These are phyloP conservation scores for Drosophila eugracilis DNA, from an alignment of 1,140 invertebrate genomes.

Conservation along the genomic window DNA sequence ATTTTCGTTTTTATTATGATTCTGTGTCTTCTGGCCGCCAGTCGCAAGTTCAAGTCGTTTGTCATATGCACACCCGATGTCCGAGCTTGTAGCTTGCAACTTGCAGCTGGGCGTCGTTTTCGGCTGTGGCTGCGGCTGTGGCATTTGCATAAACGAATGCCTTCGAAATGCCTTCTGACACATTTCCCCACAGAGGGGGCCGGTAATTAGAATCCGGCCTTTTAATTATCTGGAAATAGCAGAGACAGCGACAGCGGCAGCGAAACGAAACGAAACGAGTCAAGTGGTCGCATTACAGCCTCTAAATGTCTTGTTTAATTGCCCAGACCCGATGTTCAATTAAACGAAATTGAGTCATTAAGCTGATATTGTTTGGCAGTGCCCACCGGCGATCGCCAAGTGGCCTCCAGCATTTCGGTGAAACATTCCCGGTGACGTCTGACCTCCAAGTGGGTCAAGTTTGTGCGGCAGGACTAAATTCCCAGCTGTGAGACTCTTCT, in stretches of 20 bases:
- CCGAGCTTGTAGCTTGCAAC: too few species aligned
- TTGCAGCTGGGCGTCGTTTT: conserved; percentile 46
- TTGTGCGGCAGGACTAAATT: neutral
- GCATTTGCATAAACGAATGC: conserved; percentile 82
- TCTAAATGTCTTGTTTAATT: conserved; percentile 77
- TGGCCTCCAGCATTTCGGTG: conserved; percentile 2
- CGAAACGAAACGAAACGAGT: conserved; percentile 17
- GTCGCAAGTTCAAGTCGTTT: conserved; percentile 79
- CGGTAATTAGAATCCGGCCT: conserved; percentile 67
- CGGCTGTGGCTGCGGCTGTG: too few species aligned
- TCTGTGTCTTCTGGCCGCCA: conserved; percentile 35
- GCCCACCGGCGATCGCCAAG: conserved; percentile 33
- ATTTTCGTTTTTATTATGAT: conserved; percentile 47
- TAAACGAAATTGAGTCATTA: conserved; percentile 78
- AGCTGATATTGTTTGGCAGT: conserved; percentile 42
- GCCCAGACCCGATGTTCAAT: conserved; percentile 67
- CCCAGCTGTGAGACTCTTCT: neutral
- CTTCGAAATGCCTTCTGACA: conserved; percentile 71
- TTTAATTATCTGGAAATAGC: conserved; percentile 69
- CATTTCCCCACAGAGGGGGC: conserved; percentile 31
- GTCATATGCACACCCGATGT: conserved; percentile 75
- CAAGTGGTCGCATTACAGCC: conserved; percentile 64
- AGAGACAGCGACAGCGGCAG: conserved; percentile 13
- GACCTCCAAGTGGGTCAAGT: conserved; percentile 31
- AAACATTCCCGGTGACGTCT: conserved; percentile 5